Conservation (phyloP, 1,140 invertebrate species). For the Drosophila pseudoobscura region DNA sequence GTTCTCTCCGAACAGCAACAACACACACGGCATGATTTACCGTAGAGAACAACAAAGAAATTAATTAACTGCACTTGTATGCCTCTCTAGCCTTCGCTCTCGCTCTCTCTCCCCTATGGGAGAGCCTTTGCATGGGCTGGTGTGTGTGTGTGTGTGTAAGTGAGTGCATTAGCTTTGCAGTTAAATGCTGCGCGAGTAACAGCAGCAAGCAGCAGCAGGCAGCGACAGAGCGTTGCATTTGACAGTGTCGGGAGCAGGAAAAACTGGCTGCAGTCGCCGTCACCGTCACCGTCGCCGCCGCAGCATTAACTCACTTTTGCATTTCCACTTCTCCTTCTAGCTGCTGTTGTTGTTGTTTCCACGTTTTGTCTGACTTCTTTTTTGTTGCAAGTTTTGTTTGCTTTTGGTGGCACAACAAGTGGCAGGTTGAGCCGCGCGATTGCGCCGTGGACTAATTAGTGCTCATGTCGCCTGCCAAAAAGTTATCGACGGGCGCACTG, state of each 20-base stretch:
- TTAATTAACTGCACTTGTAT: constrained; percentile 79
- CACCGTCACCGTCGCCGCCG: constrained; percentile 1
- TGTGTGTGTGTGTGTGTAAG: constrained; percentile 47
- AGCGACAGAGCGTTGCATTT: constrained; percentile 58
- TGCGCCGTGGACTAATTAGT: constrained; percentile 68
- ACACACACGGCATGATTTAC: constrained; percentile 75
- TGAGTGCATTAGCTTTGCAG: constrained; percentile 77
- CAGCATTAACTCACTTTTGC: constrained; percentile 78
- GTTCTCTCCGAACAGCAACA: constrained; percentile 39
- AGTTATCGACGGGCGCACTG: constrained; percentile 54
- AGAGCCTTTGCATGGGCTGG: constrained; percentile 1
- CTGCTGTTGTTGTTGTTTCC: constrained; percentile 42
- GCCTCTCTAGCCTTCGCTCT: constrained; percentile 20
- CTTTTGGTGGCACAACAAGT: constrained; percentile 56
- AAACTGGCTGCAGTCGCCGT: constrained; percentile 56
- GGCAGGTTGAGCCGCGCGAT: constrained; percentile 66
- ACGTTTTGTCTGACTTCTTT: constrained; percentile 28
- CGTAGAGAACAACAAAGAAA: constrained; percentile 81
- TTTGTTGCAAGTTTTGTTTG: constrained; percentile 13
- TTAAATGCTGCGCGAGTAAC: constrained; percentile 67
- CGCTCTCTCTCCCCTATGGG: constrained; percentile 25
- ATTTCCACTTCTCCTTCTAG: constrained; percentile 37
- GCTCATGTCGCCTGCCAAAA: constrained; percentile 75
- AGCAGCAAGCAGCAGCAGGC: constrained; percentile 34
- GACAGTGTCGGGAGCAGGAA: constrained; percentile 76